These are phyloP conservation scores for Apeira syringaria DNA, from an alignment of 2,888 invertebrate species.

Conservation along the genomic window DNA sequence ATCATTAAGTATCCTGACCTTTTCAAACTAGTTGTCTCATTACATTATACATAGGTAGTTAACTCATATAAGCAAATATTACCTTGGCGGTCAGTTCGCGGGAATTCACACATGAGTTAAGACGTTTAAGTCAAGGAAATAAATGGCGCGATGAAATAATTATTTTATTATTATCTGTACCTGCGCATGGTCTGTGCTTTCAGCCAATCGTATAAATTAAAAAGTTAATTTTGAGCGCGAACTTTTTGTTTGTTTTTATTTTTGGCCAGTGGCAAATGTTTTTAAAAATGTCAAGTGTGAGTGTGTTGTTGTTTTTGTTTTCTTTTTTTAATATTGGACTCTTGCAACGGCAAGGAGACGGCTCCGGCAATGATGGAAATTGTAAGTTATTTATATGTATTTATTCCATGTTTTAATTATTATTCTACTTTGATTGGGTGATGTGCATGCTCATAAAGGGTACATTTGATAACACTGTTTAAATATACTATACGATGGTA, in stretches of 20 bases:
- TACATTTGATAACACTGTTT: too few species aligned
- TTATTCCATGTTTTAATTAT: too few species aligned
- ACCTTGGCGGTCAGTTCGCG: conserved; percentile 36
- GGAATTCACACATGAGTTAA: too few species aligned
- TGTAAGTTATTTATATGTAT: conserved; percentile 45
- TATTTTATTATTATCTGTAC: too few species aligned
- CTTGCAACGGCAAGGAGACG: conserved; percentile 52
- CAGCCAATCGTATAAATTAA: neutral
- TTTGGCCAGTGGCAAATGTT: neutral
- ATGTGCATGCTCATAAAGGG: too few species aligned
- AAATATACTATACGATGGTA: too few species aligned
- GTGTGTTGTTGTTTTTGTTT: conserved; percentile 48
- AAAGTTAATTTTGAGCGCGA: conserved; percentile 31
- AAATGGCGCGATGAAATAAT: too few species aligned
- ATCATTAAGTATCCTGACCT: conserved; percentile 22
- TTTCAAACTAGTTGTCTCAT: conserved; percentile 33
- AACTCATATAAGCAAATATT: conserved; percentile 2
- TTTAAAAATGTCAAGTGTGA: conserved; percentile 45
- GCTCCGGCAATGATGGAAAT: conserved; percentile 64
- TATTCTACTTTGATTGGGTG: too few species aligned
- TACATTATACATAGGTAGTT: neutral
- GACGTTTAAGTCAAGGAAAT: too few species aligned
- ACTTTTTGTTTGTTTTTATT: conserved; percentile 1
- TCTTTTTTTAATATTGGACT: conserved; percentile 47
- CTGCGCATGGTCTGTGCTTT: too few species aligned